Evolutionary conservation across 2,888 invertebrate species (phyloP).

Genomic region (Cybosia mesomella): DNA sequence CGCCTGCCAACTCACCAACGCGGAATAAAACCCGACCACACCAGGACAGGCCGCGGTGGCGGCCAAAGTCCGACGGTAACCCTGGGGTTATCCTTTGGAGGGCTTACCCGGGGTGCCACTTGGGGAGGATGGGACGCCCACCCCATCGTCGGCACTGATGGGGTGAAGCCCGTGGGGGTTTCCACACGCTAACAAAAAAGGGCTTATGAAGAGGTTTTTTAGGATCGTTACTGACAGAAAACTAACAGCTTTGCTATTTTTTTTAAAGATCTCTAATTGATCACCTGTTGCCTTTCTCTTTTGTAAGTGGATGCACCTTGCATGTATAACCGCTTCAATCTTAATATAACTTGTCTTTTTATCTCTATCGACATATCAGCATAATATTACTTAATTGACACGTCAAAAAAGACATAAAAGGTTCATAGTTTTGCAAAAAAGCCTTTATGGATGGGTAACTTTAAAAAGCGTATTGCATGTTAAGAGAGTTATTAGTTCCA

Average conservation of each 20-base stretch:
- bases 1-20: no score
- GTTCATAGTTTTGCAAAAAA: background rate
- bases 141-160: no score
- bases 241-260: background rate
- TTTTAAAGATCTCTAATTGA: background rate
- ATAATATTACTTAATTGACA: slow-evolving; percentile 3
- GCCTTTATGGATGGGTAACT: background rate
- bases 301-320: background rate
- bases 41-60: no score
- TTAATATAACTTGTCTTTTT: background rate
- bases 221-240: background rate
- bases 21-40: no score
- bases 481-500: background rate
- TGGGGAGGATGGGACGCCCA: no score
- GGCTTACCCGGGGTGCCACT: no score
- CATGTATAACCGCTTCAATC: background rate
- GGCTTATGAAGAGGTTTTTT: background rate
- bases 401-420: background rate
- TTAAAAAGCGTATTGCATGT: background rate
- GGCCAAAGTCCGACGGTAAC: no score
- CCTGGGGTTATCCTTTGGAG: no score
- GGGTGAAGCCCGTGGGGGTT: no score
- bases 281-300: background rate
- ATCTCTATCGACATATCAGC: background rate
- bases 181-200: no score